phyloP scores from a whole-genome alignment of 2,888 invertebrate species.

The Euclidia mi region DNA sequence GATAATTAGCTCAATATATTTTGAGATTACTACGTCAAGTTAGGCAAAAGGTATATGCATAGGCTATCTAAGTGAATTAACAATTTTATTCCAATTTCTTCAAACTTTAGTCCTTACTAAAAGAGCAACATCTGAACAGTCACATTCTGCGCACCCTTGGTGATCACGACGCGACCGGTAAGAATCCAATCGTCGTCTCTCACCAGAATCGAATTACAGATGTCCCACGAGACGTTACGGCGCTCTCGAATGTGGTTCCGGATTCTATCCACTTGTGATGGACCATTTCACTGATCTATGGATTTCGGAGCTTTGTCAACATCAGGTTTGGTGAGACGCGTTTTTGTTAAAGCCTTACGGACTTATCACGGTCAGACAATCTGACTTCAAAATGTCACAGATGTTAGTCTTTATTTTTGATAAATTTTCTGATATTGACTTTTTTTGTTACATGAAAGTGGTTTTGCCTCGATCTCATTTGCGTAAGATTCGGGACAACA shows the following conservation, averaged over 20 bases:
- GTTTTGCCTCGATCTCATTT: no score
- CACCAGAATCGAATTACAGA: constrained; percentile 39
- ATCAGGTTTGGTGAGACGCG: background rate
- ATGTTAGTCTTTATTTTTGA: no score
- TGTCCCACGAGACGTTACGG: constrained; percentile 37
- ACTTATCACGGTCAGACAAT: background rate
- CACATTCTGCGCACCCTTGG: background rate
- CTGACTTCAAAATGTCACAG: constrained; percentile 3
- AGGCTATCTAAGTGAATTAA: no score
- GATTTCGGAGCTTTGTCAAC: constrained; percentile 13
- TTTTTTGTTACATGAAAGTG: no score
- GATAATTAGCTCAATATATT: no score
- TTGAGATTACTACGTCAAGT: no score
- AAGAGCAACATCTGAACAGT: background rate
- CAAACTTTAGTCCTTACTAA: no score
- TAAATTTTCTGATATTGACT: no score
- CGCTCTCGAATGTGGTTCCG: constrained; percentile 22
- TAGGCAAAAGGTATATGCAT: no score
- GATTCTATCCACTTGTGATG: constrained; percentile 3
- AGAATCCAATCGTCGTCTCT: constrained; percentile 11
- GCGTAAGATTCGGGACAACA: no score
- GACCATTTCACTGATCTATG: constrained; percentile 33
- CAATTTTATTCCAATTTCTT: no score
- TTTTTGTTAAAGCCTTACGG: constrained; percentile 9
- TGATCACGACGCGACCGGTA: background rate